Evolutionary conservation across 2,113 vertebrate species (phyloP).

Genomic region (Melanostigma gelatinosum): DNA sequence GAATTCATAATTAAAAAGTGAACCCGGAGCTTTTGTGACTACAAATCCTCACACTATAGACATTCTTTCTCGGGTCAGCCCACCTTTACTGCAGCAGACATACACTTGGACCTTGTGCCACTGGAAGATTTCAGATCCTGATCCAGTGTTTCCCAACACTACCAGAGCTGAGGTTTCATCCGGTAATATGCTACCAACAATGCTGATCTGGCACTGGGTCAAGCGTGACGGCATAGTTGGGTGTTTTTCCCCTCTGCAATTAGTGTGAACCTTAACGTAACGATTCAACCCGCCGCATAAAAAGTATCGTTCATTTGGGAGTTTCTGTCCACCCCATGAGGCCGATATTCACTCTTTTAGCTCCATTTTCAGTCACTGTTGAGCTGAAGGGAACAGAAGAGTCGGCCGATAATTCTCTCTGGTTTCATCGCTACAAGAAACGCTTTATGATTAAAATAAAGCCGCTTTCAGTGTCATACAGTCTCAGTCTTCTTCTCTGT

Average conservation of each 20-base stretch:
- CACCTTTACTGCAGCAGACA: background rate
- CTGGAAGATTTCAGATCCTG: constrained; percentile 20
- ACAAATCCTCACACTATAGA: background rate
- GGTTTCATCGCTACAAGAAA: no score
- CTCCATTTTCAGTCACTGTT: background rate
- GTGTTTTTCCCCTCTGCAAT: background rate
- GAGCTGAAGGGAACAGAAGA: no score
- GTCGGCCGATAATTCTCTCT: no score
- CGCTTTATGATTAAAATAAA: no score
- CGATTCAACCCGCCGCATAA: background rate
- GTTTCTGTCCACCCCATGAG: background rate
- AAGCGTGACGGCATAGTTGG: background rate
- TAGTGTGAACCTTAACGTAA: background rate
- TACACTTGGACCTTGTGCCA: background rate
- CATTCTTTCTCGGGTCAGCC: background rate
- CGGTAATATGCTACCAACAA: constrained; percentile 1
- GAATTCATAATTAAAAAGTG: background rate
- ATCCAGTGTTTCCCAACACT: constrained; percentile 29
- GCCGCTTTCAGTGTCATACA: no score
- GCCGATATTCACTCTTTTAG: background rate
- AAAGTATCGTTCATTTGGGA: background rate
- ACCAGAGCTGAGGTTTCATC: background rate
- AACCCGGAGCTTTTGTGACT: background rate
- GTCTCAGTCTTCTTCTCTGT: background rate
- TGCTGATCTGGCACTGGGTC: background rate